These are phyloP conservation scores for Hylaeus anthracinus DNA, from an alignment of 1,140 invertebrate species.

Conservation along the genomic window DNA sequence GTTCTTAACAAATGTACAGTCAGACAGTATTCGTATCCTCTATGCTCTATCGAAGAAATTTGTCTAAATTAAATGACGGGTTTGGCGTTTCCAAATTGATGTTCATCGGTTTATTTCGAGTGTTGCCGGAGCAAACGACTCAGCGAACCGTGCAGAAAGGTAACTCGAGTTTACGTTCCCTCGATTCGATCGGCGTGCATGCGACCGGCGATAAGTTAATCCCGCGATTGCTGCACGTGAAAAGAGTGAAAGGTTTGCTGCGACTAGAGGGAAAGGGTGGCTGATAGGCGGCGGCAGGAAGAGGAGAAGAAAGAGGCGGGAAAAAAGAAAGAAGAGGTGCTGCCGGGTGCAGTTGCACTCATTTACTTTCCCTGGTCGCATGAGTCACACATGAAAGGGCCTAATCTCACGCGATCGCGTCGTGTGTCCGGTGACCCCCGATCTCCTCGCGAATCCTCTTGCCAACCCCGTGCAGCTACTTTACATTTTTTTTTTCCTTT, in stretches of 20 bases:
- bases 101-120: background rate
- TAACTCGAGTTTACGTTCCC: background rate
- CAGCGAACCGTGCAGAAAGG: background rate
- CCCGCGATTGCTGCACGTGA: conserved; percentile 41
- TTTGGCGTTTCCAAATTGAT: no score
- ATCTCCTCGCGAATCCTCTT: conserved; percentile 48
- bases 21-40: no score
- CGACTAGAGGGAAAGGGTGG: background rate
- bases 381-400: conserved; percentile 65
- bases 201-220: conserved; percentile 40
- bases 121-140: conserved; percentile 3
- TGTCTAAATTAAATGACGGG: no score
- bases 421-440: conserved; percentile 61
- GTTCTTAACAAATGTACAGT: no score
- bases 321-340: background rate
- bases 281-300: background rate
- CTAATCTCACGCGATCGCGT: conserved; percentile 68
- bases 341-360: conserved; percentile 58
- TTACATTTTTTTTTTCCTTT: conserved; percentile 60
- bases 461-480: conserved; percentile 41
- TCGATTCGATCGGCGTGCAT: conserved; percentile 43
- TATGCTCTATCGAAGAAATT: no score
- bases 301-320: conserved; percentile 6
- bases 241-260: conserved; percentile 28
- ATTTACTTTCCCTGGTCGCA: conserved; percentile 61